Conservation (phyloP, 2,888 invertebrate genomes). For the Hedychridium roseum region DNA sequence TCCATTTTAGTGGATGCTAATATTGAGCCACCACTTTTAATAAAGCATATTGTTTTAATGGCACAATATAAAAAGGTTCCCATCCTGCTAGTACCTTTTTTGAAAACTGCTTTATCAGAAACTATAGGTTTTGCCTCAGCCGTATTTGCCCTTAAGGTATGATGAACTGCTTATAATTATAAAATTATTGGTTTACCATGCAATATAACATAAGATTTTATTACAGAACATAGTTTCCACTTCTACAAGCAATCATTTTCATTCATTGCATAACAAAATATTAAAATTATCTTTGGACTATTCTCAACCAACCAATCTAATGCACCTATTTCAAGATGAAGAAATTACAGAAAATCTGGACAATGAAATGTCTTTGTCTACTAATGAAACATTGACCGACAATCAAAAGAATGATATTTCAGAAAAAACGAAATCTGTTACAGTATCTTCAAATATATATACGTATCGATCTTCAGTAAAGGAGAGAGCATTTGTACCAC, state of each 20-base stretch:
- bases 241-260: constrained; percentile 34
- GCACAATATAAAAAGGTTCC: constrained; percentile 49
- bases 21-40: constrained; percentile 47
- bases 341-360: constrained; percentile 4
- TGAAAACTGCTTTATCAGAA: constrained; percentile 46
- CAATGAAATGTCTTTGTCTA: constrained; percentile 2
- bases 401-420: constrained; percentile 1
- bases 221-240: constrained; percentile 37
- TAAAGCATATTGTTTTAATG: constrained; percentile 56
- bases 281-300: constrained; percentile 24
- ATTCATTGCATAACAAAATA: constrained; percentile 38
- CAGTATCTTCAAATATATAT: constrained; percentile 46
- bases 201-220: constrained; percentile 12
- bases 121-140: constrained; percentile 48
- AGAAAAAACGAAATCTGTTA: constrained; percentile 6
- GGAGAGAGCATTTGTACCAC: constrained; percentile 53
- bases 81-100: constrained; percentile 47
- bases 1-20: constrained; percentile 52
- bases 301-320: constrained; percentile 16
- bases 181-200: constrained; percentile 13
- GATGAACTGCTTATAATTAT: neutral
- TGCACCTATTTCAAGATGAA: constrained; percentile 12
- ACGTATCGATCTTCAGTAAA: constrained; percentile 47
- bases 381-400: constrained; percentile 1
- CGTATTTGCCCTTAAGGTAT: constrained; percentile 53